Percentiles rank a stretch among this genome's conserved stretches.
Conservation (phyloP, 2,797 vertebrate genomes). For the Hoplostethus atlanticus region DNA sequence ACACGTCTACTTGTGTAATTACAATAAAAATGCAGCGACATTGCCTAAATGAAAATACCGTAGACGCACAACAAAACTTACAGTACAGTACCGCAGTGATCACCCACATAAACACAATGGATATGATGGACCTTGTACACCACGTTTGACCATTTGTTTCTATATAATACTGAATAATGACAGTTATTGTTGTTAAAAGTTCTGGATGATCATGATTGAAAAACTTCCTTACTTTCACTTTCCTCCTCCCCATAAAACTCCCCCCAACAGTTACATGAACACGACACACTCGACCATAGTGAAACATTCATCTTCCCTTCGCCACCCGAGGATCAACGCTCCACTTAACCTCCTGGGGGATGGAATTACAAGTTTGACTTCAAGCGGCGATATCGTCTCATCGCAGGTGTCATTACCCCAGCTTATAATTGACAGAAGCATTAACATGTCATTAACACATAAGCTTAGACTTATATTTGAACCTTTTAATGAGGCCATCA, state of each 20-base stretch:
- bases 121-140: too few relatives aligned
- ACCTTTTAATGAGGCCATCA: slow-evolving; percentile 87
- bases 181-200: too few relatives aligned
- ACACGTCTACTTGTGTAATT: too few relatives aligned
- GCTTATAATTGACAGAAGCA: slow-evolving; percentile 85
- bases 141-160: too few relatives aligned
- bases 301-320: slow-evolving; percentile 67
- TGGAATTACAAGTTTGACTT: slow-evolving; percentile 83
- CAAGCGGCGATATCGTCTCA: slow-evolving; percentile 74
- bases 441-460: slow-evolving; percentile 89
- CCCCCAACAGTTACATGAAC: slow-evolving; percentile 33
- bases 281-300: slow-evolving; percentile 26
- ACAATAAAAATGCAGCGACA: too few relatives aligned
- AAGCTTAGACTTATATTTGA: slow-evolving; percentile 85
- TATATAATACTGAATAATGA: too few relatives aligned
- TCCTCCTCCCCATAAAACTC: slow-evolving; percentile 48
- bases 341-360: slow-evolving; percentile 80
- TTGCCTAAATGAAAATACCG: too few relatives aligned
- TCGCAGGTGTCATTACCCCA: slow-evolving; percentile 83
- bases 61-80: too few relatives aligned
- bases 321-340: slow-evolving; percentile 66
- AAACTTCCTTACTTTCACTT: not conserved
- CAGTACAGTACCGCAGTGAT: too few relatives aligned
- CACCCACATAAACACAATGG: too few relatives aligned
- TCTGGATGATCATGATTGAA: too few relatives aligned